Base-by-base conservation (phyloP, 64 coral and sea anemone genomes). In the Montipora sp. region DNA sequence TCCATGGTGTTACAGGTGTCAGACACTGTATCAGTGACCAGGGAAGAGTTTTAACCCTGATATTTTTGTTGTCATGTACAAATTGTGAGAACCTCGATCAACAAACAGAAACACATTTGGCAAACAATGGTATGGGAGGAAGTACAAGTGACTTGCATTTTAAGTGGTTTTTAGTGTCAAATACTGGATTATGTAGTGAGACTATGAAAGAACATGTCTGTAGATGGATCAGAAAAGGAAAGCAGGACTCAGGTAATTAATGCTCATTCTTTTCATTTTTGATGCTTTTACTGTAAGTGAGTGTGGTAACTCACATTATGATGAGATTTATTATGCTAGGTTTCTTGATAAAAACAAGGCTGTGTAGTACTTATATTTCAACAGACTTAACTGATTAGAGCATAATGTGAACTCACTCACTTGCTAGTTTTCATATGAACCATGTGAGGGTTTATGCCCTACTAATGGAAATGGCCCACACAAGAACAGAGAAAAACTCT, bases 1-100 rank as follows among this genome's bases (percentile, higher is more conserved):
- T 85, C 71, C 82, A 85, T 85, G 82, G 82, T 50, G 82, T 85
- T n/a, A 59, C 82, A 10, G 65, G 82, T n/a, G 47, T 85, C 63
- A 85, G 45, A 50, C 82, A 85, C 49, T 50, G 65, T 43, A 85
- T 85, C 27, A 51, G 11, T 21, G 46, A 45, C 44, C 46, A 70
- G 50, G 65, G 65, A 18, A 71, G 82, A 71, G 23, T 21, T 7
- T 11, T 85, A 36, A 71, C 45, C 11, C 68, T 85, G 19, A 50
- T 71, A 21, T 71, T 85, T 72, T 71, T 13, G 20, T 45, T 24
- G 18, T 85, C 82, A 47, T 85, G 61, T 48, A 2, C 18, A 20
- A 72, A 85, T 22, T 13, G 6, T 70, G 45, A 85, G 16, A 70
- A 48, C 65, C 11, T 85, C 11, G 9, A 11, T 50, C 36, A 44